Base-by-base conservation (phyloP, 2,797 vertebrate genomes). In the Lacerta agilis region DNA sequence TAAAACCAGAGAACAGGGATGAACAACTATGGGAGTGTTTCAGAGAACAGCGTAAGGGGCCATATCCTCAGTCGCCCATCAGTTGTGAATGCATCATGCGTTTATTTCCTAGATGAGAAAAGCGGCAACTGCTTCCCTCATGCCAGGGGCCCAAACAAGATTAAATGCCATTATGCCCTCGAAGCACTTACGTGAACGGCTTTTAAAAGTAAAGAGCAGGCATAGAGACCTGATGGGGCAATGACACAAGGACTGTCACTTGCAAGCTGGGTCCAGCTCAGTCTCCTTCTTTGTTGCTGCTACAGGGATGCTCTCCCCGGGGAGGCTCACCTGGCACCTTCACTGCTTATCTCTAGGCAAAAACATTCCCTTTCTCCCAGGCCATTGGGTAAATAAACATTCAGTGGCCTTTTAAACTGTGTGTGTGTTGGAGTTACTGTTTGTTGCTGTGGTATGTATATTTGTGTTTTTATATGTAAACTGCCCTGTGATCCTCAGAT, bases 81-180 rank as follows among this genome's bases (percentile, higher is more conserved):
- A 67, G 23, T 10, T 33, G 45, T 82, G 58, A 87, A 49, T 38
- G 36, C 61, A 67, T 49, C 13, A 45, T 41, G 8, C 20, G 3
- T 87, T 17, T 87, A 41, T 77, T 79, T 86, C 76, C 61, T 64
- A n/a, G 27, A 82, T 69, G 33, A 82, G 41, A 58, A 77, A 36
- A 5, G 8, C 6, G 36, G 41, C 72, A 66, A 67, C 15, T 69
- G 71, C n/a, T 67, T n/a, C n/a, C 15, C 18, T 76, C 41, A 20
- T 76, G 33, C 18, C 73, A 80, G 69, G 45, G 25, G 20, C 13
- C 13, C 25, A 79, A 79, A 41, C 6, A 2, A 41, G 49, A n/a
- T 41, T 18, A 81, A 55, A 72, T 61, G 45, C 33, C 36, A 71
- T 71, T 11, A n/a, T 71, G 11, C 10, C 29, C 58, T 41, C 73